These are phyloP conservation scores for Seriola aureovittata DNA, from an alignment of 2,113 vertebrate species.

Conservation along the genomic window DNA sequence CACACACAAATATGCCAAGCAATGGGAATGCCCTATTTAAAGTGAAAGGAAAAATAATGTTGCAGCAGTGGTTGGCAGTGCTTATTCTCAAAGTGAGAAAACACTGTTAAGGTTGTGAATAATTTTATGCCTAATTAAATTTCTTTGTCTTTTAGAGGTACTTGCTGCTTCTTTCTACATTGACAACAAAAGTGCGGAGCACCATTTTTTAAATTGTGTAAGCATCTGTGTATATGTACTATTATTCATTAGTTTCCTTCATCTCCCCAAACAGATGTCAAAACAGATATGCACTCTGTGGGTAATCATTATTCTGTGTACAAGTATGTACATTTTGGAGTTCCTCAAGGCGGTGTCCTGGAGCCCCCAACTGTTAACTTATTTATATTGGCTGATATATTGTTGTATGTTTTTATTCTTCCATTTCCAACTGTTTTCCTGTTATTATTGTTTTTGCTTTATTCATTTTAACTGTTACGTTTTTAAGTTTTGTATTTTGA, in stretches of 20 bases:
- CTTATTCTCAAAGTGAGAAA: background rate
- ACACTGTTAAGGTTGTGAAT: background rate
- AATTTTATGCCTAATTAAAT: background rate
- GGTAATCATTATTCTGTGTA: background rate
- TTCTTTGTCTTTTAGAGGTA: background rate
- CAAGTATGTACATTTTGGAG: background rate
- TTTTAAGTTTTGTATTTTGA: background rate
- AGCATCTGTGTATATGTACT: background rate
- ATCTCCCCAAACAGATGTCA: background rate
- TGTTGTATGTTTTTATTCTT: background rate
- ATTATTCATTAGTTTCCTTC: background rate
- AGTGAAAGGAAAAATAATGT: constrained; percentile 14
- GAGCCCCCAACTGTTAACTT: background rate
- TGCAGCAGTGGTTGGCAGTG: background rate
- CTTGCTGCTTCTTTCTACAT: rapidly evolving
- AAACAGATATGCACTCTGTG: background rate
- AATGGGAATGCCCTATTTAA: constrained; percentile 36
- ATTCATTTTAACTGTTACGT: background rate
- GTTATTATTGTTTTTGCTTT: background rate
- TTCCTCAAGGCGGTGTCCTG: constrained; percentile 17
- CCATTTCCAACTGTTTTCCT: background rate
- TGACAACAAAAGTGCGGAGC: background rate
- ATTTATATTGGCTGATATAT: background rate
- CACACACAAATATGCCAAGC: constrained; percentile 36
- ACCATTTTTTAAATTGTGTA: background rate